Evolutionary conservation across 2,113 vertebrate species (phyloP).

Genomic region (Corythaeola cristata): DNA sequence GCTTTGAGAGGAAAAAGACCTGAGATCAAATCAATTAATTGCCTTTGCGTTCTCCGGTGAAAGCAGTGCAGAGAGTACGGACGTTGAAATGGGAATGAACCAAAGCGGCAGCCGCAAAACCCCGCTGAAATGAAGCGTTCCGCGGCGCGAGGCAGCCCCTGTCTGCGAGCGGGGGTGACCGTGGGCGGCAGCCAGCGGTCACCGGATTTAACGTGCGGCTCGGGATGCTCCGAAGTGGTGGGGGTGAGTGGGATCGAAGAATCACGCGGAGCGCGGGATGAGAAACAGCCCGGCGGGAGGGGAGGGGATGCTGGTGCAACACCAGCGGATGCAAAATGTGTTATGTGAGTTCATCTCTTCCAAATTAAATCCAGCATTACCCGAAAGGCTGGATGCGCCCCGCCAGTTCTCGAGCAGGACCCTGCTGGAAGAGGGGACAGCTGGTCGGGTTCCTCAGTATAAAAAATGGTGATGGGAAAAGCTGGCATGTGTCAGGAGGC

Average conservation of each 20-base stretch:
- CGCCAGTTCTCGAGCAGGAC: fast-evolving
- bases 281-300: neutral
- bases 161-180: neutral
- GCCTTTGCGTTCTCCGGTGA: neutral
- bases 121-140: fast-evolving
- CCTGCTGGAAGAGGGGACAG: neutral
- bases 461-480: neutral
- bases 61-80: neutral
- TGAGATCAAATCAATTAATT: slow-evolving; percentile 53
- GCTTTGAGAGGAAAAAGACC: neutral
- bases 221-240: neutral
- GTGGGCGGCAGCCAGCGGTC: neutral
- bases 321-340: neutral
- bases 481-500: neutral
- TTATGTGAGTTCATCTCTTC: neutral
- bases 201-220: fast-evolving
- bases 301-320: neutral
- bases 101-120: neutral
- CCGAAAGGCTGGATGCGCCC: neutral
- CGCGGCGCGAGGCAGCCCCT: neutral
- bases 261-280: neutral
- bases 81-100: neutral
- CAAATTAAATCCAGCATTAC: fast-evolving
- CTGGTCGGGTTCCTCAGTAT: neutral
- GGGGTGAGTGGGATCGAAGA: neutral